phyloP scores from a whole-genome alignment of 2,113 vertebrate species.

The Aphelocoma coerulescens region DNA sequence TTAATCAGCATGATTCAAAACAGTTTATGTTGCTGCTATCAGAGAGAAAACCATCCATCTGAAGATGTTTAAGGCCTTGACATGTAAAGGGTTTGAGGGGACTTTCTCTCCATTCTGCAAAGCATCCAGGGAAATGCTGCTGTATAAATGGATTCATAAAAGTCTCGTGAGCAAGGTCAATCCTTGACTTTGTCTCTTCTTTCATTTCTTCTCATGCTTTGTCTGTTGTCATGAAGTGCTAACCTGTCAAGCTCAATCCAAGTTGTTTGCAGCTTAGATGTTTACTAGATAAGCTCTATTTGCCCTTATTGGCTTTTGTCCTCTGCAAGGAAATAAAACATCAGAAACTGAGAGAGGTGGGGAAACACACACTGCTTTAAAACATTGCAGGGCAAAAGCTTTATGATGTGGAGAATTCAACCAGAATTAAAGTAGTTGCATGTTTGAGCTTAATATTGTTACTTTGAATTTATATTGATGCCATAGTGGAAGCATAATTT shows the following conservation, averaged over 20 bases:
- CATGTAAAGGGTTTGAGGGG: background rate
- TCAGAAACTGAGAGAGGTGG: background rate
- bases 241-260: background rate
- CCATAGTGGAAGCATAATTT: background rate
- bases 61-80: background rate
- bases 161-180: background rate
- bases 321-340: background rate
- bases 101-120: background rate
- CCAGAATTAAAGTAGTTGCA: background rate
- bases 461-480: background rate
- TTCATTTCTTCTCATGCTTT: background rate
- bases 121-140: background rate
- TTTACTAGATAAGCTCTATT: background rate
- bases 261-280: background rate
- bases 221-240: background rate
- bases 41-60: background rate
- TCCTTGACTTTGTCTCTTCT: background rate
- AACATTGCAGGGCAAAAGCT: fast-evolving
- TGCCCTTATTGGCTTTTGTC: background rate
- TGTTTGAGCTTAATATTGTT: background rate
- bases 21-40: background rate
- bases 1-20: background rate
- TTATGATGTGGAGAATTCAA: background rate
- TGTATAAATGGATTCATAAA: background rate
- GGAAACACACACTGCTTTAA: background rate